A percentile compares a stretch with the other conserved stretches of the same genome.
Evolutionary conservation across 2,888 invertebrate species (phyloP).

Genomic region (Corythucha ciliata): DNA sequence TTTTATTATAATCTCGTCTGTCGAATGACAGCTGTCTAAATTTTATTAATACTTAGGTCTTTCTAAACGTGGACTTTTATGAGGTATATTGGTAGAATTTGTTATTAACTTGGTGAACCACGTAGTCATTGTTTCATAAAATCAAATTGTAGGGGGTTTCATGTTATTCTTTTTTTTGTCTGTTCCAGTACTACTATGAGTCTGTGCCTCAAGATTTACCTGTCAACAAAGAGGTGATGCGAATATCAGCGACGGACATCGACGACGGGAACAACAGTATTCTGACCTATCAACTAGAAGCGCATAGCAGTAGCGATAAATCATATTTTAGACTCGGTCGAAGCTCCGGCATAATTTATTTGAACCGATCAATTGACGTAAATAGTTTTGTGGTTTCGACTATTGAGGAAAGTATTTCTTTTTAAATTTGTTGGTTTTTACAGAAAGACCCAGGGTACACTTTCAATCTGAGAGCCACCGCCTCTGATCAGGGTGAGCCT

Average conservation of each 20-base stretch:
- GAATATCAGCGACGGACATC: constrained; percentile 84
- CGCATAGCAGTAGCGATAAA: constrained; percentile 43
- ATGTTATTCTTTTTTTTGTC: constrained; percentile 10
- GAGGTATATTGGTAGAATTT: background rate
- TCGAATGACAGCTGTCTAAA: background rate
- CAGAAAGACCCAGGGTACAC: constrained; percentile 55
- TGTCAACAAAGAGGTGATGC: constrained; percentile 66
- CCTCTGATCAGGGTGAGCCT: constrained; percentile 61
- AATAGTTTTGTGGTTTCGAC: too few species aligned
- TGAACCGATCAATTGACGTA: constrained; percentile 56
- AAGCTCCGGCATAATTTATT: constrained; percentile 72
- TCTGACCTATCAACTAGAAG: constrained; percentile 55
- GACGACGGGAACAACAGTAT: constrained; percentile 87
- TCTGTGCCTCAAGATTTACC: constrained; percentile 73
- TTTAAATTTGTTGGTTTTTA: constrained; percentile 30
- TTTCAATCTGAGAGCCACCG: constrained; percentile 62
- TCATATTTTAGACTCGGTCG: constrained; percentile 73
- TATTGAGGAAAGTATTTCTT: too few species aligned
- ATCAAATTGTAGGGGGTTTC: too few species aligned
- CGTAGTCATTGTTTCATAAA: background rate
- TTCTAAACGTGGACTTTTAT: background rate
- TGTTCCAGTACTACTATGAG: constrained; percentile 54
- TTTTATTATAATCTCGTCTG: background rate
- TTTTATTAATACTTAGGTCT: background rate
- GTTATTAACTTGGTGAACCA: background rate